Conservation (phyloP, 2,888 invertebrate genomes). For the Branchipolynoe longqiensis region DNA sequence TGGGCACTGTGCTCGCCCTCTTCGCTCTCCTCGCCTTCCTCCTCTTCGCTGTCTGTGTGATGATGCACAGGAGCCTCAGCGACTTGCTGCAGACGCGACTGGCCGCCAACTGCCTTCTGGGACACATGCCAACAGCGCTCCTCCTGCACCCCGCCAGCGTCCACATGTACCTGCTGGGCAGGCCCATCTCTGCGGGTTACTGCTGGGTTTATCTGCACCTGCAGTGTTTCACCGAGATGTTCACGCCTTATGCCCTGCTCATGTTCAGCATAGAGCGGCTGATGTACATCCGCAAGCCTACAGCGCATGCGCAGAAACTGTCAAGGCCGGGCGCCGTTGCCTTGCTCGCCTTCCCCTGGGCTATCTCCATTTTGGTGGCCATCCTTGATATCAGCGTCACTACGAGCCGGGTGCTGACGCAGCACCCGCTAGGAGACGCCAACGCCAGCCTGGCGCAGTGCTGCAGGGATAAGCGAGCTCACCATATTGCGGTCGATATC, state of each 20-base stretch:
- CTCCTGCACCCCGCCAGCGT: slow-evolving; percentile 3
- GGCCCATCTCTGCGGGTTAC: not conserved
- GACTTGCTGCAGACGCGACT: too few species aligned
- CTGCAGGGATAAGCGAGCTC: too few species aligned
- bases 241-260: not conserved
- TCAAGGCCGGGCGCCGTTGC: not conserved
- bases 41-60: too few species aligned
- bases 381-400: too few species aligned
- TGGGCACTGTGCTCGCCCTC: too few species aligned
- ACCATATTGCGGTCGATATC: not conserved
- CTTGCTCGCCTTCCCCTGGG: not conserved
- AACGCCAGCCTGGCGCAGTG: too few species aligned
- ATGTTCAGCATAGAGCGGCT: slow-evolving; percentile 1
- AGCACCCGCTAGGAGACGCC: too few species aligned
- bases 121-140: not conserved
- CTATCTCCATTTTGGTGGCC: not conserved
- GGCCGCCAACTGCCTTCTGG: slow-evolving; percentile 10
- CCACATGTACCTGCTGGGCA: not conserved
- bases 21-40: too few species aligned
- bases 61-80: too few species aligned
- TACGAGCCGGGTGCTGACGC: too few species aligned
- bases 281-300: slow-evolving; percentile 17
- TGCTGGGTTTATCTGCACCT: not conserved
- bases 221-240: not conserved
- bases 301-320: not conserved